Evolutionary conservation across 2,888 invertebrate genomes (phyloP).

Genomic region (Gibbula magus): DNA sequence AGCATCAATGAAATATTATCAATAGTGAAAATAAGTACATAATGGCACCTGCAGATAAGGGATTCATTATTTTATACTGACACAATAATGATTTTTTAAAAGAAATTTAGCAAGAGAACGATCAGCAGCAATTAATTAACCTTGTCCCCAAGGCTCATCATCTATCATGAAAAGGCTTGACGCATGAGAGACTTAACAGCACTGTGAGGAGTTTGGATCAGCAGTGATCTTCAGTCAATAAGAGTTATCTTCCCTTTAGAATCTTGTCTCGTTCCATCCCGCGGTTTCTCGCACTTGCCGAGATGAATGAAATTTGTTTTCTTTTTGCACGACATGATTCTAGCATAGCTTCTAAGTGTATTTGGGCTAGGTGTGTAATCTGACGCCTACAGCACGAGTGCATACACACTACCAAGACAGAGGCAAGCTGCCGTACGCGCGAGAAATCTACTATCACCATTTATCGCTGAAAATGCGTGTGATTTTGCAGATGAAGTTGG

Average conservation of each 20-base stretch:
- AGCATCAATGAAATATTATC: too few species aligned
- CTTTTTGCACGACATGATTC: not conserved
- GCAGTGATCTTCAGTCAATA: not conserved
- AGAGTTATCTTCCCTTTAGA: not conserved
- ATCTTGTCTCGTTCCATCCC: slow-evolving; percentile 23
- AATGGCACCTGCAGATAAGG: too few species aligned
- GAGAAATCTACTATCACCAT: not conserved
- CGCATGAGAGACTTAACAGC: too few species aligned
- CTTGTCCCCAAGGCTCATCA: too few species aligned
- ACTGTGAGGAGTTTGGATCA: too few species aligned
- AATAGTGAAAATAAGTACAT: too few species aligned
- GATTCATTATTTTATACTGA: too few species aligned
- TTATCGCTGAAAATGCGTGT: not conserved
- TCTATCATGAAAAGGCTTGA: too few species aligned
- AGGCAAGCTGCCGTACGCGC: not conserved
- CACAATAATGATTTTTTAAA: too few species aligned
- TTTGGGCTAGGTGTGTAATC: not conserved
- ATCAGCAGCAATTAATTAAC: too few species aligned
- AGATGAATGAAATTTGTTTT: slow-evolving; percentile 25
- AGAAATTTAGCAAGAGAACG: too few species aligned
- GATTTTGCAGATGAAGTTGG: not conserved
- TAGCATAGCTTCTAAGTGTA: not conserved
- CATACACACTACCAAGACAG: not conserved
- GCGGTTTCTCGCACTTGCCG: slow-evolving; percentile 15
- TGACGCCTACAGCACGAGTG: not conserved